Percentiles rank a stretch among this genome's conserved stretches.
These are phyloP conservation scores for Hypotaenidia philippensis DNA, from an alignment of 2,797 vertebrate species.

Conservation along the genomic window DNA sequence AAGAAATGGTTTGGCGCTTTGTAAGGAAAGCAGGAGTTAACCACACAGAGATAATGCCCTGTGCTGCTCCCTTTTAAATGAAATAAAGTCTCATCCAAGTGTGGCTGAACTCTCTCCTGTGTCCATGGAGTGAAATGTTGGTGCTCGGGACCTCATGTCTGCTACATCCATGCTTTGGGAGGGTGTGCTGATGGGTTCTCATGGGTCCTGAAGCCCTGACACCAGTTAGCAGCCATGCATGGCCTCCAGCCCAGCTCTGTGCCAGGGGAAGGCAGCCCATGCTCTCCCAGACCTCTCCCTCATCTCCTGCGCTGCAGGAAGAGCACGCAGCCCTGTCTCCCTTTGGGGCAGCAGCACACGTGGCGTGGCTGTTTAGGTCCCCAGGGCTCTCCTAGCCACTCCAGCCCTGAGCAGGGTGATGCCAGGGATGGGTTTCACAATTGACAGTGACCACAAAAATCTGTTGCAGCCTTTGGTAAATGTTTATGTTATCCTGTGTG, in stretches of 20 bases:
- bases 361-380: fast-evolving
- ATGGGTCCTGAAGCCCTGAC: fast-evolving
- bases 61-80: background rate
- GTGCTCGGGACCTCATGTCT: background rate
- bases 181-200: background rate
- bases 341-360: fast-evolving
- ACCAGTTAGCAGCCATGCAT: background rate
- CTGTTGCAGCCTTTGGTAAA: background rate
- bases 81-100: conserved; percentile 40
- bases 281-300: background rate
- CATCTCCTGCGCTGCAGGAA: fast-evolving
- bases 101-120: background rate
- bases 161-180: fast-evolving
- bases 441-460: fast-evolving
- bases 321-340: background rate
- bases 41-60: background rate
- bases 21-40: background rate
- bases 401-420: fast-evolving
- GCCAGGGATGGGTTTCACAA: background rate
- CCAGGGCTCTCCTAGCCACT: background rate
- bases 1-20: background rate
- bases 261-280: background rate
- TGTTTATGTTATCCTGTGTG: background rate
- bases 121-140: fast-evolving
- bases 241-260: background rate